phyloP scores from a whole-genome alignment of 2,113 vertebrate genomes.

The Ciconia stormi region DNA sequence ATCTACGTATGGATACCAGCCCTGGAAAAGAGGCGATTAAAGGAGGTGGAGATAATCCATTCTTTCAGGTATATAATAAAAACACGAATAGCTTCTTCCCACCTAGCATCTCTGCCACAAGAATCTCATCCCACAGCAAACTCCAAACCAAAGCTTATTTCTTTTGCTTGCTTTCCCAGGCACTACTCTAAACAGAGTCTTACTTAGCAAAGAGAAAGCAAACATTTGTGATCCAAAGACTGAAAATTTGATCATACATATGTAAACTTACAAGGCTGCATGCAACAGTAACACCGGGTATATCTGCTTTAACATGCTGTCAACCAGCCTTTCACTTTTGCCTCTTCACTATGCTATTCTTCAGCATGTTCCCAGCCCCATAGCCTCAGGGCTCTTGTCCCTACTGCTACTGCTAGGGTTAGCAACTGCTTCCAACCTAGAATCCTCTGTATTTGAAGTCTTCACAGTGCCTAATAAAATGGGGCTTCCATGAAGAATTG shows the following conservation, averaged over 20 bases:
- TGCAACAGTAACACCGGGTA: not conserved
- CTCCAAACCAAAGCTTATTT: not conserved
- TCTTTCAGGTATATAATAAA: not conserved
- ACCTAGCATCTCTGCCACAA: not conserved
- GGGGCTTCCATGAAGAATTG: not conserved
- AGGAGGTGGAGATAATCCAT: not conserved
- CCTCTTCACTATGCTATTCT: conserved; percentile 10
- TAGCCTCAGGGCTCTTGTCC: conserved; percentile 17
- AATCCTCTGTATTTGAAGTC: not conserved
- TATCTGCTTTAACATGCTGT: conserved; percentile 53
- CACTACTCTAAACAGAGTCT: not conserved
- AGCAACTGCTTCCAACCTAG: conserved; percentile 30
- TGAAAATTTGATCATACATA: conserved; percentile 34
- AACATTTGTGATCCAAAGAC: not conserved
- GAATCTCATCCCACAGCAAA: not conserved
- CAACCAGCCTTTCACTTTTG: conserved; percentile 45
- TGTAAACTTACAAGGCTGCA: conserved; percentile 5
- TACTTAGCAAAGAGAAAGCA: not conserved
- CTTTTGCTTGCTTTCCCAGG: not conserved
- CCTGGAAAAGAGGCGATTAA: not conserved
- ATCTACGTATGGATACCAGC: not conserved
- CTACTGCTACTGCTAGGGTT: not conserved
- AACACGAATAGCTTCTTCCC: not conserved
- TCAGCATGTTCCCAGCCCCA: conserved; percentile 11
- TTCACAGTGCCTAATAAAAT: not conserved